Base-by-base conservation (phyloP, 2,797 vertebrate genomes). In the Enteromius fasciolatus region DNA sequence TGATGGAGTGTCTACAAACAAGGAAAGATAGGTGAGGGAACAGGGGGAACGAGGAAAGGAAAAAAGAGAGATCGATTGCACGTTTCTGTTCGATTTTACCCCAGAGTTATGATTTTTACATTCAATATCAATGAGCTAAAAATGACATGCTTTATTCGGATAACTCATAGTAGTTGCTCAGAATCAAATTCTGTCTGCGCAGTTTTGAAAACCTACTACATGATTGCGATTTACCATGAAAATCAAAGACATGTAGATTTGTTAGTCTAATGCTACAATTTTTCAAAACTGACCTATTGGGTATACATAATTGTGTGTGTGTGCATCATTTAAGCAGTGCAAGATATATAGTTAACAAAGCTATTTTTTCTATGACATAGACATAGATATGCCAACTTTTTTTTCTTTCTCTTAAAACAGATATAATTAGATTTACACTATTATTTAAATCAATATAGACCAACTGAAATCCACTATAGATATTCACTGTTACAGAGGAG, bases 1-100 rank as follows among this genome's bases (percentile, higher is more conserved):
- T 84, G 83, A 86, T 78, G 83, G 80, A 80, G 79, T 86, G 81
- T 82, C 86, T 84, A 85, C 85, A 89, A 86, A 87, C 83, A 89
- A 70, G 76, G 39, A 84, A 84, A 87, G 83, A 89, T 81, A 76
- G 80, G 79, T 70, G 83, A 77, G 76, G 85, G 87, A 84, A 70
- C 76, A 85, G 84, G 69, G 84, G 83, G 77, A 72, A 72, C 25
- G 57, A 54, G 67, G 61, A 50, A 59, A 28, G 64, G n/a, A 74
- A 75, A 72, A 64, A 54, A 75, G 31, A 70, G 48, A 73, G 75
- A 76, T 44, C 72, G 72, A 79, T 25, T 82, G 70, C 46, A 80
- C 41, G 76, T 85, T 81, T 86, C 74, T 46, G 70, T 84, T 75
- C 20, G 46, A 78, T 86, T 82, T 76, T 70, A 64, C 50, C 63